Conservation (phyloP, 1,140 invertebrate genomes). For the Nautilus pompilius region DNA sequence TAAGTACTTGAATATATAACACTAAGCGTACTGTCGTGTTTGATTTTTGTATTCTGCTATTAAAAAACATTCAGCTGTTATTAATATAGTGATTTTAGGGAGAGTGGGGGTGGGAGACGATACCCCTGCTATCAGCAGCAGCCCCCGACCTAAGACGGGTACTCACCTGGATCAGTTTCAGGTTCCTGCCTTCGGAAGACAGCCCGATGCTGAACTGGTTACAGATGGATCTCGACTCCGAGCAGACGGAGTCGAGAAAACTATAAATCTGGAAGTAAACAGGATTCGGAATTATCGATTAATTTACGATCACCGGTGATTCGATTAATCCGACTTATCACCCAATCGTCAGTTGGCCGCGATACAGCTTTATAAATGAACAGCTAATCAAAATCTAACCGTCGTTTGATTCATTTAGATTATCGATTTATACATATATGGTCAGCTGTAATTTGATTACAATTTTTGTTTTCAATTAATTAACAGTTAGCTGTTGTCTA, state of each 20-base stretch:
- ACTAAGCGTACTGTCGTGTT: not conserved
- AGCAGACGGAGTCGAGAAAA: not conserved
- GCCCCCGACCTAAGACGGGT: not conserved
- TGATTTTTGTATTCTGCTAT: not conserved
- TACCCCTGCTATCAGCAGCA: not conserved
- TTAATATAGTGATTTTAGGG: too few species aligned
- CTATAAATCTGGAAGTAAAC: not conserved
- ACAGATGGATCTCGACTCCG: constrained; percentile 7
- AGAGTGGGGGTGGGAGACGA: not conserved
- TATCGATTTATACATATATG: too few species aligned
- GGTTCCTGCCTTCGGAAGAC: constrained; percentile 24
- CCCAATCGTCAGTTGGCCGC: too few species aligned
- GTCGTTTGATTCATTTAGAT: too few species aligned
- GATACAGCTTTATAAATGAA: too few species aligned
- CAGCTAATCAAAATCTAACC: too few species aligned
- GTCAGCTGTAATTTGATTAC: too few species aligned
- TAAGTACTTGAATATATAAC: not conserved
- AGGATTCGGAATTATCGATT: too few species aligned
- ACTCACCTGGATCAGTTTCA: constrained; percentile 31
- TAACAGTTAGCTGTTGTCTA: too few species aligned
- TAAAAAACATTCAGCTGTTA: not conserved
- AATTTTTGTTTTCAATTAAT: too few species aligned
- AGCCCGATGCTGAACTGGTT: constrained; percentile 25
- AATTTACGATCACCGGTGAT: too few species aligned
- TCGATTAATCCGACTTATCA: too few species aligned